Conservation (phyloP, 2,113 vertebrate species). For the Pomatorhinus ruficollis region DNA sequence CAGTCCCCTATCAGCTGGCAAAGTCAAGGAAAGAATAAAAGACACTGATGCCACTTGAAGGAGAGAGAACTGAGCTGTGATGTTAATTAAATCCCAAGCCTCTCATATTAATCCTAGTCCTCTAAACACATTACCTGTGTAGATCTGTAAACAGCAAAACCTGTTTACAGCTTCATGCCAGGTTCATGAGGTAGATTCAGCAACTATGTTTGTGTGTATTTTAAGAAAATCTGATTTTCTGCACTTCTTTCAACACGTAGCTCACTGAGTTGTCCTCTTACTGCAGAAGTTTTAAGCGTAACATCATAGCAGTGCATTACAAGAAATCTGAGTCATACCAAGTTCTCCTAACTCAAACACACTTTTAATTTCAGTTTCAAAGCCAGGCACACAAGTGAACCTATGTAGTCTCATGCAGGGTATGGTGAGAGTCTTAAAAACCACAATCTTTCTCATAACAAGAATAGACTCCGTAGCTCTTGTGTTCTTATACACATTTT, state of each 20-base stretch:
- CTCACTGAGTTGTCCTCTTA: neutral
- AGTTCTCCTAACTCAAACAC: neutral
- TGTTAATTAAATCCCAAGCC: neutral
- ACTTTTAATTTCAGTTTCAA: conserved; percentile 41
- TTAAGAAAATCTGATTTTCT: neutral
- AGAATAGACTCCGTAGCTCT: neutral
- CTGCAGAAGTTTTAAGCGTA: neutral
- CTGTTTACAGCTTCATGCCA: neutral
- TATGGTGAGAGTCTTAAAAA: neutral
- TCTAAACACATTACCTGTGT: neutral
- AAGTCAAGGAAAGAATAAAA: neutral
- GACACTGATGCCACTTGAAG: neutral
- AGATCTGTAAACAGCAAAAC: neutral
- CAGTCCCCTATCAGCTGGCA: neutral
- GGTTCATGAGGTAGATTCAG: neutral
- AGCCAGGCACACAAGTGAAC: neutral
- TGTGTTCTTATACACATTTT: neutral
- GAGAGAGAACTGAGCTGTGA: neutral
- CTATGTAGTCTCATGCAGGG: neutral
- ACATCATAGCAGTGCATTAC: neutral
- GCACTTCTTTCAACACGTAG: neutral
- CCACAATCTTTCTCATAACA: neutral
- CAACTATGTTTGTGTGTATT: neutral
- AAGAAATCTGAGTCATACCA: conserved; percentile 16
- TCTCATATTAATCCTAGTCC: neutral